Percentiles rank a stretch among this genome's conserved stretches.
Evolutionary conservation across 2,113 vertebrate genomes (phyloP).

Genomic region (Dolichotis patagonum): DNA sequence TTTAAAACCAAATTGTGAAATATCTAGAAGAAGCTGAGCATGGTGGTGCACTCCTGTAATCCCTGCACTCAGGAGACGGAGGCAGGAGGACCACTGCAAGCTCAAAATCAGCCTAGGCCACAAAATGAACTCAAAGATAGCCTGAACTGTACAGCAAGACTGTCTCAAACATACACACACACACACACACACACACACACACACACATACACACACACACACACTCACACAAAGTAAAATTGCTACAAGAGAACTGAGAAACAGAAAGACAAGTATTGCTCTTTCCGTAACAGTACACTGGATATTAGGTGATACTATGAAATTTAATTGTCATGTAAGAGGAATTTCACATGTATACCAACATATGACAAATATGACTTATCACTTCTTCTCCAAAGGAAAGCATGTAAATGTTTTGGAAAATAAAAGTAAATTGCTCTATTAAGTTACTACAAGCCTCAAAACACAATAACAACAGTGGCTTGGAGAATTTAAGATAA

Average conservation of each 20-base stretch:
- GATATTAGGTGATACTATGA: background rate
- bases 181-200: too few species aligned
- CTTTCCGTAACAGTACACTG: background rate
- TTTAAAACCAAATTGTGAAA: slow-evolving; percentile 9
- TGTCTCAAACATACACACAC: too few species aligned
- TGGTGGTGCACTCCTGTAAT: too few species aligned
- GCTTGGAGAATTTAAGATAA: background rate
- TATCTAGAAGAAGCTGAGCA: background rate
- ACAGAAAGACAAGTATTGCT: background rate
- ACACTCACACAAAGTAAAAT: too few species aligned
- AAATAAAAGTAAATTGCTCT: background rate
- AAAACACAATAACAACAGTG: background rate
- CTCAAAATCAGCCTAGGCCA: too few species aligned
- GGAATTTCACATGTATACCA: background rate
- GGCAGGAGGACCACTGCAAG: too few species aligned
- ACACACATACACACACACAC: too few species aligned
- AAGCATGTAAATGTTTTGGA: background rate
- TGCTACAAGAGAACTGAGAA: background rate
- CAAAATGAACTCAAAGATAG: too few species aligned
- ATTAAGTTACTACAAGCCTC: background rate
- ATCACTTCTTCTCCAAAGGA: background rate
- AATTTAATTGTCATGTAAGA: background rate
- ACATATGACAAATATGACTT: background rate
- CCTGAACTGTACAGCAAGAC: too few species aligned
- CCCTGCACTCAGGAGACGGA: too few species aligned